Evolutionary conservation across 2,797 vertebrate genomes (phyloP).

Genomic region (Babyrousa celebensis): DNA sequence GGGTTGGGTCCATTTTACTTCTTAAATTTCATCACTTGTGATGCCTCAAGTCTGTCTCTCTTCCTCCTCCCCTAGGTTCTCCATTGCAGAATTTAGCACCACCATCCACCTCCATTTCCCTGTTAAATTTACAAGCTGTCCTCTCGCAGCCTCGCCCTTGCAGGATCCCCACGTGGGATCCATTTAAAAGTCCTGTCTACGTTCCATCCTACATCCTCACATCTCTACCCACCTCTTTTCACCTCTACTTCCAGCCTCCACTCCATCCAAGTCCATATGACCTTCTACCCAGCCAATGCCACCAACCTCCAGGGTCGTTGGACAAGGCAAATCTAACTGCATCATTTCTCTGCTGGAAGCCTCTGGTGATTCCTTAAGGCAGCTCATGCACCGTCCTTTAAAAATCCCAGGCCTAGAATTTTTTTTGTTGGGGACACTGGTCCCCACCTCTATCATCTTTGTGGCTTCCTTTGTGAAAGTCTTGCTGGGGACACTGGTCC

Average conservation of each 20-base stretch:
- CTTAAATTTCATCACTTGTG: background rate
- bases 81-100: no score
- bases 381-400: background rate
- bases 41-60: background rate
- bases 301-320: background rate
- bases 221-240: background rate
- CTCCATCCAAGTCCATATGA: no score
- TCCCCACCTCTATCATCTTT: background rate
- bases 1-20: background rate
- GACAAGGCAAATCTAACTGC: background rate
- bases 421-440: background rate
- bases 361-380: background rate
- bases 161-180: no score
- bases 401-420: background rate
- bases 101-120: background rate
- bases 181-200: fast-evolving
- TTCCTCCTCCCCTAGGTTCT: background rate
- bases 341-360: background rate
- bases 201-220: background rate
- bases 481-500: background rate
- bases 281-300: background rate
- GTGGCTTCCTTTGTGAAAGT: background rate
- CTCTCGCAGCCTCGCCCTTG: background rate
- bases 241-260: background rate
- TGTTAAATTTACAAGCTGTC: background rate